Conservation (phyloP, 1,140 invertebrate species). For the Dendrolimus kikuchii region DNA sequence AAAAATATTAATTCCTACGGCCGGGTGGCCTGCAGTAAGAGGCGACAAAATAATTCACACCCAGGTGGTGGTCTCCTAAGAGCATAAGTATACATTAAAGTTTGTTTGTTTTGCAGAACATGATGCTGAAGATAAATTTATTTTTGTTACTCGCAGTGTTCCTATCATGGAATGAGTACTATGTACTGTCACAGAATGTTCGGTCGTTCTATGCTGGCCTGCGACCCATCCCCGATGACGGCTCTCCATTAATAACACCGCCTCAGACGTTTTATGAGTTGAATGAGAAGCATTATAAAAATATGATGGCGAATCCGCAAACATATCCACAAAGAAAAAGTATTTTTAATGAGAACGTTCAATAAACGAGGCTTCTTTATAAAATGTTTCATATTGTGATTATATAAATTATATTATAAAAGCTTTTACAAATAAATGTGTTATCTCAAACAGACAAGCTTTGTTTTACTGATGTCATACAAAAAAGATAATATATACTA, state of each 20-base stretch:
- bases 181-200: constrained; percentile 6
- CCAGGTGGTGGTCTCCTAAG: too few species aligned
- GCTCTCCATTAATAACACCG: constrained; percentile 9
- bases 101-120: constrained; percentile 8
- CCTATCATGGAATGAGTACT: too few species aligned
- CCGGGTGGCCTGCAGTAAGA: too few species aligned
- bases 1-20: too few species aligned
- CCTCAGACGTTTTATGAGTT: constrained; percentile 57
- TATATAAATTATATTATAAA: too few species aligned
- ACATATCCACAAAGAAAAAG: constrained; percentile 20
- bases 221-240: constrained; percentile 10
- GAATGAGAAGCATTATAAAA: constrained; percentile 21
- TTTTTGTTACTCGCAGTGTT: too few species aligned
- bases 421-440: too few species aligned
- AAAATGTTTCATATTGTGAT: too few species aligned
- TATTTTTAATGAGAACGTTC: constrained; percentile 13
- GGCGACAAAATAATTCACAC: too few species aligned
- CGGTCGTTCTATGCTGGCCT: constrained; percentile 16
- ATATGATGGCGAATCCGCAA: constrained; percentile 17
- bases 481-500: too few species aligned
- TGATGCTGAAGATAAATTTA: constrained; percentile 3
- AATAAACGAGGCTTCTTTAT: not conserved
- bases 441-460: too few species aligned
- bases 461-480: too few species aligned
- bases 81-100: not conserved